Evolutionary conservation across 2,113 vertebrate genomes (phyloP), one percentile per base, ranked within the genome.

Genomic region (Oryzias melastigma): DNA sequence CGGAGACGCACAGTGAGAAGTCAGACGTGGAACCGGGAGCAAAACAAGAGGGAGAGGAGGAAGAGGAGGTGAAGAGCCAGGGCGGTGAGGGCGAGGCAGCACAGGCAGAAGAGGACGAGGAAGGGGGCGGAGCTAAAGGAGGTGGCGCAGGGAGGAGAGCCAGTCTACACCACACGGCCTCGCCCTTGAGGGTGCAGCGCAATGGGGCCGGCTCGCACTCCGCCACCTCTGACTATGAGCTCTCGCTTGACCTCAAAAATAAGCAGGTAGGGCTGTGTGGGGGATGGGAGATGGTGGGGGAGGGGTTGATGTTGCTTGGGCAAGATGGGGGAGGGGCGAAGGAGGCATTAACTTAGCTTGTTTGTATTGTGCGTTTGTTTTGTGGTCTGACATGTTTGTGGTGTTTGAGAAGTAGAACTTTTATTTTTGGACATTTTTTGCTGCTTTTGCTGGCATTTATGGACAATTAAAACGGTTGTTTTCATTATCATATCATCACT

Each of bases 211-310:
- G 96, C 92, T 94, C 95, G 68, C 96, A 96, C 81, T 78, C 93
- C 54, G 60, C 84, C 64, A 58, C 93, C 75, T 94, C 95, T 57
- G 95, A 98, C 90, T 98, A 97, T 93, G 95, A 99, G 87, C 95
- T 97, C 92, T 98, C 97, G 73, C 93, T 98, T 93, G 96, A 99
- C 93, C 94, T 98, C 94, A 98, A 98, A 95, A 99, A 96, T 93
- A 98, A 98, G 94, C 97, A 98, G 96, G 96, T 99, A 97, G 93
- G 93, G 78, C 71, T 73, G 65, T 80, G 77, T 83, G 68, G 75
- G 68, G 81, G 59, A 52, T 1, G 44, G 58, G 72, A 41, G 20
- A 3, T 59, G 44, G 52, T 2, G 65, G 49, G 63, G 67, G 43
- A 47, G 22, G 57, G 52, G 71, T 60, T 51, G 71, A 48, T 75